Evolutionary conservation across 2,888 invertebrate genomes (phyloP), one percentile per base, ranked within the genome.

Genomic region (Eustalomyia histrio): DNA sequence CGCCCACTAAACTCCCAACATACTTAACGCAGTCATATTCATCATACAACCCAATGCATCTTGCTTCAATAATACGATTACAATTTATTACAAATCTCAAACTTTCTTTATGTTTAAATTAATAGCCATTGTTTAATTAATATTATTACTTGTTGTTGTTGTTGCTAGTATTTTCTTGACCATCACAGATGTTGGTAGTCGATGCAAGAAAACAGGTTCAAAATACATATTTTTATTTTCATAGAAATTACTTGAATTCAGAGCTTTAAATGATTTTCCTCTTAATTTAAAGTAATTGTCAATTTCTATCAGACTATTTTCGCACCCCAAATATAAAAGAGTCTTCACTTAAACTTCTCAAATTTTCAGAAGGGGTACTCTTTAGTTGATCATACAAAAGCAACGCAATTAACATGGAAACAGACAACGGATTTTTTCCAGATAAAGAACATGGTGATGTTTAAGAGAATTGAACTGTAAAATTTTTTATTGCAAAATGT

Each of bases 181-280:
- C 63, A 64, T 17, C 29, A 50, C 17, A 33, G 24, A 17, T 24
- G 6, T 24, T 35, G 43, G 50, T 3, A 29, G 29, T 12, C 17
- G 4, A 60, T n/a, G 39, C 39, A 39, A 35, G 14, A 61, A 64
- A 65, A 65, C 64, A 35, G 64, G 18, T 52, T 35, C 33, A 63
- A 50, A 18, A 64, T 47, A 50, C 29, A 29, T 50, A 29, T 64
- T 47, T 52, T n/a, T n/a, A n/a, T n/a, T 29, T 29, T 29, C 29
- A 29, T 47, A 47, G 60, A 63, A 47, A 18, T 63, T 63, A 24
- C 63, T 16, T 16, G 24, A 12, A 24, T 10, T 14, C 39, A 60
- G 39, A 17, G 17, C 12, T 50, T 47, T 50, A 29, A 33, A 64
- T 10, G 12, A 39, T 16, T 16, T 50, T 29, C 29, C 10, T 52